These are phyloP conservation scores for Anticlea derivata DNA, from an alignment of 2,888 invertebrate genomes.

Conservation along the genomic window DNA sequence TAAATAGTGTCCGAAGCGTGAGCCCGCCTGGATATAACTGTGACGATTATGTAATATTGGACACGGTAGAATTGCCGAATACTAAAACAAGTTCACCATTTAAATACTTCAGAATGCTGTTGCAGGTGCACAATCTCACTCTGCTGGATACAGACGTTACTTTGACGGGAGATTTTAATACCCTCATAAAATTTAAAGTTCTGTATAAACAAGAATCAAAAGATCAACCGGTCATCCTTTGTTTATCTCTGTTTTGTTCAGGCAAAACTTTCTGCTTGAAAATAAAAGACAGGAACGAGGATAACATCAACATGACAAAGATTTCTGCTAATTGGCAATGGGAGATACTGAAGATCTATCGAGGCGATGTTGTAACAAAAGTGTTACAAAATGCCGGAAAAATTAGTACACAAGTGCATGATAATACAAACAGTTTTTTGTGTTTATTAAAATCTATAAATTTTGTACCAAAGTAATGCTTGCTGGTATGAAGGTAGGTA, in stretches of 20 bases:
- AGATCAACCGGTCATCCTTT: slow-evolving; percentile 50
- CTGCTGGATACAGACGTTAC: slow-evolving; percentile 47
- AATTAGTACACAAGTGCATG: slow-evolving; percentile 41
- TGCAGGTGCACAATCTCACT: slow-evolving; percentile 55
- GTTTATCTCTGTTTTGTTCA: slow-evolving; percentile 52
- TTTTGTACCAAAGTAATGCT: slow-evolving; percentile 18
- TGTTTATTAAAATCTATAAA: slow-evolving; percentile 57
- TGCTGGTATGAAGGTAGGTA: background rate
- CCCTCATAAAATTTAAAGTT: slow-evolving; percentile 66
- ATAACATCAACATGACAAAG: slow-evolving; percentile 50
- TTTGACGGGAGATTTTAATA: slow-evolving; percentile 42
- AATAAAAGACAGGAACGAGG: slow-evolving; percentile 51
- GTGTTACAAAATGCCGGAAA: slow-evolving; percentile 54
- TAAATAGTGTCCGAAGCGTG: background rate
- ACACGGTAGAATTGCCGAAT: slow-evolving; percentile 65
- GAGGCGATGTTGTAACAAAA: slow-evolving; percentile 52
- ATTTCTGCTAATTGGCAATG: slow-evolving; percentile 72
- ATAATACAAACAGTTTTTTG: slow-evolving; percentile 53
- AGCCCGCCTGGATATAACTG: background rate
- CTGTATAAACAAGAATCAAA: slow-evolving; percentile 55
- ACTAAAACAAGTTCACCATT: slow-evolving; percentile 63
- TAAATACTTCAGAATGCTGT: slow-evolving; percentile 57
- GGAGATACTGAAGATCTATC: slow-evolving; percentile 67
- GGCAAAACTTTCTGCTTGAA: slow-evolving; percentile 57
- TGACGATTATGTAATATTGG: slow-evolving; percentile 48